A percentile compares a stretch with the other conserved stretches of the same genome.
Conservation (phyloP, 2,888 invertebrate species). For the Euzetes globulus region DNA sequence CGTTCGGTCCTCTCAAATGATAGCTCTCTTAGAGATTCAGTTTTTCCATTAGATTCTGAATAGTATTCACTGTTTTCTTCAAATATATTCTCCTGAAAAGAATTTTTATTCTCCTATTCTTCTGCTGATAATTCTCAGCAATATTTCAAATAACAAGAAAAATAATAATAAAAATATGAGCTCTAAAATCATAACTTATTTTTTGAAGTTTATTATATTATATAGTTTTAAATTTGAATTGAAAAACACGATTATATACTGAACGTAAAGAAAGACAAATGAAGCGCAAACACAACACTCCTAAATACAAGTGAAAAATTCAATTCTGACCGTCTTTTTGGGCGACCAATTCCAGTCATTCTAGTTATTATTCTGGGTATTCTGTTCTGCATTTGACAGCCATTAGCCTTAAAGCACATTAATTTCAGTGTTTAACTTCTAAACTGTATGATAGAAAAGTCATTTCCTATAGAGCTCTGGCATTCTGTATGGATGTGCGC, state of each 20-base stretch:
- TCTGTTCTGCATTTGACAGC: constrained; percentile 19
- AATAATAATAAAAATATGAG: constrained; percentile 9
- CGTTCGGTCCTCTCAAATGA: background rate
- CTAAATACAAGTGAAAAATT: background rate
- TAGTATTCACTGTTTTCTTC: too few relatives aligned
- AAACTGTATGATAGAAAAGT: constrained; percentile 6
- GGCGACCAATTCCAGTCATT: background rate
- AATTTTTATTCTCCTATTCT: background rate
- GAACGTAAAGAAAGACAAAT: constrained; percentile 19
- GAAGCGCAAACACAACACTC: background rate
- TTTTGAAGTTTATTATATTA: constrained; percentile 5
- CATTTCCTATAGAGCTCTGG: constrained; percentile 14
- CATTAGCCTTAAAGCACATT: constrained; percentile 18
- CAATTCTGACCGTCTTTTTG: background rate
- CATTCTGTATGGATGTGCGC: background rate
- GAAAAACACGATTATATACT: background rate
- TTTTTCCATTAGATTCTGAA: background rate
- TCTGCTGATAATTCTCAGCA: background rate
- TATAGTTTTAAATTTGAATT: constrained; percentile 12
- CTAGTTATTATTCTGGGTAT: background rate
- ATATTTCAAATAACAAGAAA: too few relatives aligned
- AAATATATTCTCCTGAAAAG: too few relatives aligned
- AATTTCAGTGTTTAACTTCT: constrained; percentile 16
- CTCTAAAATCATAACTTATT: constrained; percentile 12
- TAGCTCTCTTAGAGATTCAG: background rate